These are phyloP conservation scores for Auanema sp. DNA, from an alignment of 2,888 invertebrate genomes.

Conservation along the genomic window DNA sequence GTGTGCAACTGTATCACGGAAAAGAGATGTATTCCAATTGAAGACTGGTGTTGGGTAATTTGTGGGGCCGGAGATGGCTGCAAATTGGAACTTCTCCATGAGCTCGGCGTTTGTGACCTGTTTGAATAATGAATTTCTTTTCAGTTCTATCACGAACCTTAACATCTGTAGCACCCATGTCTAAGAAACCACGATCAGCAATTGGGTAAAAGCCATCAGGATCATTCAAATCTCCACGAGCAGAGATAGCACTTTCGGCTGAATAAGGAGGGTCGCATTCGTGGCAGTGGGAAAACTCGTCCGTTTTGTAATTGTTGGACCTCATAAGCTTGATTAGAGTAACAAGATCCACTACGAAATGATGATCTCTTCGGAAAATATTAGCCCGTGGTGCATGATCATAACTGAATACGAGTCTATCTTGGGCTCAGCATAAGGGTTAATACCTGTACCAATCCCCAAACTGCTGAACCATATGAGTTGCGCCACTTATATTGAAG, in stretches of 20 bases:
- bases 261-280: conserved; percentile 75
- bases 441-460: conserved; percentile 73
- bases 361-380: conserved; percentile 69
- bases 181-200: conserved; percentile 72
- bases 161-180: conserved; percentile 75
- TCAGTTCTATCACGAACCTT: conserved; percentile 68
- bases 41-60: conserved; percentile 75
- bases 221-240: conserved; percentile 75
- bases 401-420: conserved; percentile 22
- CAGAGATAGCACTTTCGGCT: conserved; percentile 76
- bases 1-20: conserved; percentile 64
- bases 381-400: conserved; percentile 63
- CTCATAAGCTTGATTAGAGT: conserved; percentile 72
- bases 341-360: conserved; percentile 69
- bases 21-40: conserved; percentile 76
- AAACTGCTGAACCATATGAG: conserved; percentile 69
- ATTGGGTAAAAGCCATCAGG: conserved; percentile 76
- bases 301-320: conserved; percentile 76
- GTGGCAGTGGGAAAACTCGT: conserved; percentile 73
- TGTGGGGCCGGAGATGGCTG: conserved; percentile 71
- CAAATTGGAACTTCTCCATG: conserved; percentile 67
- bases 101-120: conserved; percentile 54
- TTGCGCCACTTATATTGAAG: conserved; percentile 73
- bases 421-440: too few relatives aligned
- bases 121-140: not conserved